A percentile compares a stretch with the other conserved stretches of the same genome.
These are phyloP conservation scores for Ectemnius lituratus DNA, from an alignment of 2,888 invertebrate genomes.

Conservation along the genomic window DNA sequence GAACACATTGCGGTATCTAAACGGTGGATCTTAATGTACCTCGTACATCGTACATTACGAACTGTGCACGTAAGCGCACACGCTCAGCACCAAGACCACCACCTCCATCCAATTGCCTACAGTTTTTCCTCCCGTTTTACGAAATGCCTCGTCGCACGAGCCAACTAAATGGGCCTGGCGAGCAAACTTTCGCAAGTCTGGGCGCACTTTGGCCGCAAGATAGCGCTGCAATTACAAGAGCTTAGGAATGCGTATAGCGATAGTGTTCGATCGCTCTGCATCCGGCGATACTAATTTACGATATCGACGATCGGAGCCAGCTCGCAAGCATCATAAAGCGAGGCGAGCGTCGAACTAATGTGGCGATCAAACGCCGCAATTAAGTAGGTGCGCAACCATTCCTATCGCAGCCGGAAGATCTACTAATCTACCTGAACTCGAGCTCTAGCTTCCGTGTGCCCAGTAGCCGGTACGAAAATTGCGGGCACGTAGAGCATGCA, in stretches of 20 bases:
- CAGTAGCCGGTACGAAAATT: constrained; percentile 28
- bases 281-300: constrained; percentile 44
- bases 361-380: constrained; percentile 67
- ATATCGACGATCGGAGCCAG: constrained; percentile 23
- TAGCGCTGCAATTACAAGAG: constrained; percentile 35
- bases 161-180: constrained; percentile 10
- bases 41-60: too few relatives aligned
- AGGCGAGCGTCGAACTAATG: constrained; percentile 47
- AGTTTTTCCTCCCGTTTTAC: too few relatives aligned
- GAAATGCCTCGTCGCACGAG: too few relatives aligned
- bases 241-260: constrained; percentile 35
- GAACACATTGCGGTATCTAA: too few relatives aligned
- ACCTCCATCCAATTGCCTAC: too few relatives aligned
- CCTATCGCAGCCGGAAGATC: constrained; percentile 48
- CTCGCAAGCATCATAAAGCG: constrained; percentile 39
- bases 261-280: constrained; percentile 18
- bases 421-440: constrained; percentile 16
- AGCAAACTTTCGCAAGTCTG: constrained; percentile 19
- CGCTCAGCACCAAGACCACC: too few relatives aligned
- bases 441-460: constrained; percentile 18
- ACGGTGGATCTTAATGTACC: too few relatives aligned
- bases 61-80: too few relatives aligned
- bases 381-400: constrained; percentile 60
- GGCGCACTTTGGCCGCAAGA: constrained; percentile 9
- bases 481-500: constrained; percentile 7